Percentiles rank a stretch among this genome's conserved stretches.
Evolutionary conservation across 1,140 invertebrate genomes (phyloP).

Genomic region (Carposina sasakii): DNA sequence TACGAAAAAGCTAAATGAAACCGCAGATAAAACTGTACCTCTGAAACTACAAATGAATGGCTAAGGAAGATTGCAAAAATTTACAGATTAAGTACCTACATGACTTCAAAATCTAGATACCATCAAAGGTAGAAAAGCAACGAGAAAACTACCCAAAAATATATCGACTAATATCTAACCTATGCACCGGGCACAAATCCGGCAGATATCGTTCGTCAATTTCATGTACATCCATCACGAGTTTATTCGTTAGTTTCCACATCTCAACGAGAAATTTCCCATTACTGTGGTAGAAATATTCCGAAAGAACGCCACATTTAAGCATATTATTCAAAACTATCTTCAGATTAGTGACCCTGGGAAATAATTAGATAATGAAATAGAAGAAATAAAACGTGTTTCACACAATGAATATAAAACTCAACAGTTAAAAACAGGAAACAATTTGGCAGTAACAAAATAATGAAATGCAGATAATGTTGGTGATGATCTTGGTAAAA

Average conservation of each 20-base stretch:
- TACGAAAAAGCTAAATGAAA: too few species aligned
- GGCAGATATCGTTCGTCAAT: constrained; percentile 13
- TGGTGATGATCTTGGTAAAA: too few species aligned
- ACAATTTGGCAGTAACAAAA: too few species aligned
- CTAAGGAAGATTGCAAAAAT: too few species aligned
- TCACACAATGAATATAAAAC: background rate
- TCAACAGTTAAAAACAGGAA: background rate
- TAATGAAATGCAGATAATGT: too few species aligned
- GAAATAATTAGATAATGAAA: constrained; percentile 13
- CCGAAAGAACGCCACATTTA: constrained; percentile 37
- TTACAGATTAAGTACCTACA: too few species aligned
- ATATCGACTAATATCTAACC: constrained; percentile 16
- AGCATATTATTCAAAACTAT: constrained; percentile 45
- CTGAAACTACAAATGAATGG: too few species aligned
- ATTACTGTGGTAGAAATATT: constrained; percentile 37
- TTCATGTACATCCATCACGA: constrained; percentile 23
- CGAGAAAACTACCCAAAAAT: too few species aligned
- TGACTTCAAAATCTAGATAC: too few species aligned
- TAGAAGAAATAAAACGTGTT: background rate
- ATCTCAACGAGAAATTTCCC: constrained; percentile 37
- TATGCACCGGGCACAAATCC: background rate
- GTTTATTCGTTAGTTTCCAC: too few species aligned
- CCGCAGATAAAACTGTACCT: too few species aligned
- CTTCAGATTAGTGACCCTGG: constrained; percentile 50
- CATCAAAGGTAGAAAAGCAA: too few species aligned